Base-by-base conservation (phyloP, 2,888 invertebrate species). In the Papilio protenor region DNA sequence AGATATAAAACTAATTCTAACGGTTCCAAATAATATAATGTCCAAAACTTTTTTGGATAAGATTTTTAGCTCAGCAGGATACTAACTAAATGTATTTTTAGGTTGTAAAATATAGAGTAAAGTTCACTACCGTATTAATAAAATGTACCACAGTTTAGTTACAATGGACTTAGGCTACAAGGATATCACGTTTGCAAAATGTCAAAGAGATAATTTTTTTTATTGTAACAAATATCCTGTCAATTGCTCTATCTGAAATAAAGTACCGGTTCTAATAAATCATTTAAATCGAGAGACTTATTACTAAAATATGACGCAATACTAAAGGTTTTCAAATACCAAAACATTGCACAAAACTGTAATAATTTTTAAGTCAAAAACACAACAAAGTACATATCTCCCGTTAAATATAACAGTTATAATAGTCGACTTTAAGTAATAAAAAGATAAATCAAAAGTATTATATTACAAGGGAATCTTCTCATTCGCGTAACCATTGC, bases 261-360 rank as follows among this genome's bases (percentile, higher is more conserved):
- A 57, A 66, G 73, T 73, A 72, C 73, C 73, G 73, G 47, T 45
- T 52, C 21, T 16, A 61, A 47, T 77, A 71, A 80, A 80, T 81
- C 78, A 82, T 78, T 80, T 82, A 76, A 72, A 80, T 52, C 69
- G 81, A 81, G 77, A 79, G 81, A 82, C 82, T 82, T 81, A 80
- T 75, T 77, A 57, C 66, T 49, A 77, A 75, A 78, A 75, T 72
- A 47, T 72, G 52, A 40, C 73, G 73, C 74, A 71, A 66, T 52
- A 79, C 55, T 57, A 70, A 69, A 73, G 40, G 70, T 70, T 47
- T 45, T 75, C 45, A 66, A 66, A 75, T 66, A 21, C 55, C 47
- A 47, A 47, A 47, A 47, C 52, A 52, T 33, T 33, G 33, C 33
- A 33, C 4, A 33, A 33, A 33, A 33, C 0, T 33, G 5, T 33